Base-by-base conservation (phyloP, 2,888 invertebrate genomes). In the Notodonta dromedarius region DNA sequence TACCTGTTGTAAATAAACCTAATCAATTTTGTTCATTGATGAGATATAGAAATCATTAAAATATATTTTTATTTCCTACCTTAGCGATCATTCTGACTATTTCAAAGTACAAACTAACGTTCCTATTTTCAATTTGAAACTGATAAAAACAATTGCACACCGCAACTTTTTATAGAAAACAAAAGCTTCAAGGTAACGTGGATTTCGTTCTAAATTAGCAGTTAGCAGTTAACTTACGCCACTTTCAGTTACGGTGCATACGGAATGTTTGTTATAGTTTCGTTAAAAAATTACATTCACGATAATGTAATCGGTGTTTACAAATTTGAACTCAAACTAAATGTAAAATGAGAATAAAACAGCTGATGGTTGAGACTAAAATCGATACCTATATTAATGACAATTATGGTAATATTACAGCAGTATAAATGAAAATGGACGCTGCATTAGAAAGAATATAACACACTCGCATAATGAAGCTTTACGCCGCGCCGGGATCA, bases 141-240 rank as follows among this genome's bases (percentile, higher is more conserved):
- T 70, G 73, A 74, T 86, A 84, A 51, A 16, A 55, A 52, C 13
- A 7, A 35, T 44, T 12, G 57, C 63, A 60, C 58, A 59, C 52
- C 11, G 14, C 16, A 60, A 50, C 54, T 67, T 67, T 70, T 62
- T 70, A 70, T 70, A 70, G 48, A 60, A 55, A 65, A 60, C 48
- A 72, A 60, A 57, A 58, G 14, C 8, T 46, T 52, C 72, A 72
- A 69, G 70, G 69, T 61, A 59, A 63, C 52, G 52, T n/a, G 60
- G 61, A 61, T 69, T 69, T 70, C 73, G 42, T 65, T 71, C 61
- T 54, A 40, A 61, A 63, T 60, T 24, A 24, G 24, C 24, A 57
- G 57, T 57, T 59, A 54, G 46, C 57, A 63, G 57, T 67, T 65
- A 71, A 32, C 32, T 52, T 52, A 52, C 52, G 52, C 12, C 32